Percentiles rank a stretch among this genome's conserved stretches.
These are phyloP conservation scores for Drosophila infuscata DNA, from an alignment of 2,888 invertebrate genomes.

Conservation along the genomic window DNA sequence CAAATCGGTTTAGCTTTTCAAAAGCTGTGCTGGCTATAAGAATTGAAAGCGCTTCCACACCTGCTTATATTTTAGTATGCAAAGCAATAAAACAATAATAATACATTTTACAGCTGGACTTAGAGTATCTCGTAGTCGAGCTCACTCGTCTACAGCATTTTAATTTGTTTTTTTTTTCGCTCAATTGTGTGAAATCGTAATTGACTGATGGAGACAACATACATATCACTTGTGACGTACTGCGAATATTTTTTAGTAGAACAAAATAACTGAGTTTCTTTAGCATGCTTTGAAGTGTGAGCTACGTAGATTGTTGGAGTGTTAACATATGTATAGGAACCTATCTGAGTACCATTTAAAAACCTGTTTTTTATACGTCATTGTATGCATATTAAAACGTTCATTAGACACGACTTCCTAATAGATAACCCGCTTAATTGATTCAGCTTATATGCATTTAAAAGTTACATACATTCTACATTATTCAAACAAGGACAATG, in stretches of 20 bases:
- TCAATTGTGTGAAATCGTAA: slow-evolving; percentile 60
- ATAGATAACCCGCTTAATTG: neutral
- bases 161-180: neutral
- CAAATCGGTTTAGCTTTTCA: neutral
- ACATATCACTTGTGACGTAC: slow-evolving; percentile 11
- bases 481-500: neutral
- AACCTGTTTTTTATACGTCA: slow-evolving; percentile 54
- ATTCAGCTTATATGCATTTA: neutral
- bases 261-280: neutral
- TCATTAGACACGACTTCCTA: neutral
- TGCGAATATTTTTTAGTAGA: neutral
- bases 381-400: slow-evolving; percentile 25
- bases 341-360: slow-evolving; percentile 10
- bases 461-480: neutral
- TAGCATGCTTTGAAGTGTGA: neutral
- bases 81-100: neutral
- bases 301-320: neutral
- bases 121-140: neutral
- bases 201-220: slow-evolving; percentile 15
- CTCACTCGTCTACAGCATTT: neutral
- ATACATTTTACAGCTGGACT: neutral
- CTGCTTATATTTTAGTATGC: neutral
- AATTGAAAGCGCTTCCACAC: neutral
- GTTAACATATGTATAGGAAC: neutral
- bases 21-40: neutral